Conservation (phyloP, 2,797 vertebrate species). For the Avahi laniger region DNA sequence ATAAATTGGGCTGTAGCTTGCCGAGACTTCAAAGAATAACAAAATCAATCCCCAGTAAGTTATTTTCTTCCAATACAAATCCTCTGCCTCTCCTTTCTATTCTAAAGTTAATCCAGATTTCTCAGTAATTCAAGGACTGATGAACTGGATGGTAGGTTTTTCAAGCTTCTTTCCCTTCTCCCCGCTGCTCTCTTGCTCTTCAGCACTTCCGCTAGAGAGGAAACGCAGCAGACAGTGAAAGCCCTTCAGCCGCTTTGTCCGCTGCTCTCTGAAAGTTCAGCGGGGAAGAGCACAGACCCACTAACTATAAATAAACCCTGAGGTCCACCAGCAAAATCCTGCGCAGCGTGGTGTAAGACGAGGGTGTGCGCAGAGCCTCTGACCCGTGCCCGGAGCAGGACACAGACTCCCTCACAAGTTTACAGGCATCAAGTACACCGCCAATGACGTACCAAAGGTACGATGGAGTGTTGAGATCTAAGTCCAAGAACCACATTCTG, state of each 20-base stretch:
- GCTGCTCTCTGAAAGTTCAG: background rate
- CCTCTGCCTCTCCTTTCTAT: background rate
- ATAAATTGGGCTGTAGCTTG: background rate
- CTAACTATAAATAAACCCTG: background rate
- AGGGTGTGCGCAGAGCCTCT: background rate
- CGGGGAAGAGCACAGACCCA: background rate
- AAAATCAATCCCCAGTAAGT: conserved; percentile 26
- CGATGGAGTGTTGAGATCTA: background rate
- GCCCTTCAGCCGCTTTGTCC: background rate
- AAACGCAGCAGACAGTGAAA: background rate
- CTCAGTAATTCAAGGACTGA: background rate
- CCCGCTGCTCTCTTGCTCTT: background rate
- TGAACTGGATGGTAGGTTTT: background rate
- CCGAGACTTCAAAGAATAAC: conserved; percentile 12
- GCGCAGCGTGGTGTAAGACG: background rate
- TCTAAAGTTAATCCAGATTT: background rate
- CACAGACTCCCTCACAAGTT: background rate
- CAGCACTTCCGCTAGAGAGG: too few species aligned
- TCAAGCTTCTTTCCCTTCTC: background rate
- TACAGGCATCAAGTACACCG: background rate
- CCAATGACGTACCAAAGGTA: background rate
- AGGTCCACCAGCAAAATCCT: background rate
- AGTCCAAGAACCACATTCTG: background rate
- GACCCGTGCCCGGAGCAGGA: background rate
- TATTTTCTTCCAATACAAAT: background rate